Evolutionary conservation across 2,888 invertebrate species (phyloP), one percentile per base, ranked within the genome.

Genomic region (Lasioglossum marginatum): DNA sequence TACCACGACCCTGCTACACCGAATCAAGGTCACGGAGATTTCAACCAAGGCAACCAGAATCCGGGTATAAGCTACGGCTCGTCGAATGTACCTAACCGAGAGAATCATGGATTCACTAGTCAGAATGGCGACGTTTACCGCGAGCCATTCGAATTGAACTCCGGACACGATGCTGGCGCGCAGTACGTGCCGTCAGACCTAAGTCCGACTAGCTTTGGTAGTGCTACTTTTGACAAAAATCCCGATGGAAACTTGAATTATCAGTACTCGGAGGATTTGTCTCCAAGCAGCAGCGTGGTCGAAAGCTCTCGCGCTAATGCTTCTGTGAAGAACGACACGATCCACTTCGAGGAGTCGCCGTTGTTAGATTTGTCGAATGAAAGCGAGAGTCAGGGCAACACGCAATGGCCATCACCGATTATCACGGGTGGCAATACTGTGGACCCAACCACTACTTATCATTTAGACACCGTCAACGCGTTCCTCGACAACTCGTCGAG

Each of bases 281-380:
- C 86, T 1, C 72, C 82, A 1, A 87, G 82, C 40, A 63, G 81
- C 19, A 86, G 88, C 19, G 52, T 79, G 0, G 48, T 79, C 8
- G 66, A 83, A n/a, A 45, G 83, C 66, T 87, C 89, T 72, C 86
- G 60, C 3, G 66, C 45, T 8, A 68, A 75, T 8, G 14, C 66
- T 14, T 16, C 76, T 1, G 23, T 10, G 16, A 74, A 73, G 16
- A 97, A 97, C 89, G 97, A 97, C 94, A 97, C 97, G 16, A 96
- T 97, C 68, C 97, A 97, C 88, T 96, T 97, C 79, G 96, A 97
- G 82, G 97, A 97, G 91, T 97, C 98, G 27, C 97, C 97, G 31
- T 92, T 97, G n/a, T 96, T 97, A 79, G 97, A 97, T 91, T 95
- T 97, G 68, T 96, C 96, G 77, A 93, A 82, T 8, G 86, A 83